Percentiles rank a stretch among this genome's conserved stretches.
These are phyloP conservation scores for Caradrina clavipalpis DNA, from an alignment of 2,888 invertebrate genomes.

Conservation along the genomic window DNA sequence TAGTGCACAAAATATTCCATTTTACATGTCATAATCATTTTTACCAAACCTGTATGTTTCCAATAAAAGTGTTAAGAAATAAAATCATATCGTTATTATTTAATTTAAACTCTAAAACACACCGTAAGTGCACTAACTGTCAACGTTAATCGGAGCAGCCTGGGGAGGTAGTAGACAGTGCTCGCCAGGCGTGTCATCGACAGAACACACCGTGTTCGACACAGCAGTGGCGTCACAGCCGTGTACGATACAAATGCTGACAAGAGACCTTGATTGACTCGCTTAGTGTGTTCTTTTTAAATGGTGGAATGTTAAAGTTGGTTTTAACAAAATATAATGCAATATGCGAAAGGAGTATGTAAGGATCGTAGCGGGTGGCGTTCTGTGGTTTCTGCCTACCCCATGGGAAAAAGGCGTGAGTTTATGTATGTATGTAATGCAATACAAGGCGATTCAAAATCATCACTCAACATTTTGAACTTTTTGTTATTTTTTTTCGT, in stretches of 20 bases:
- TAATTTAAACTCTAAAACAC: background rate
- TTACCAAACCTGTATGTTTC: too few species aligned
- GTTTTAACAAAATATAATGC: background rate
- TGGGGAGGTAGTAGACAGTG: constrained; percentile 3
- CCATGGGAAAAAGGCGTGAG: too few species aligned
- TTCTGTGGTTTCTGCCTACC: too few species aligned
- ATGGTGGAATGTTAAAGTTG: background rate
- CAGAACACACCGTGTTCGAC: constrained; percentile 29
- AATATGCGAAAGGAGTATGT: too few species aligned
- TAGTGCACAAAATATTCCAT: too few species aligned
- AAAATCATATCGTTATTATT: background rate
- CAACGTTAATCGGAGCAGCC: constrained; percentile 5
- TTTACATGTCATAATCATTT: too few species aligned
- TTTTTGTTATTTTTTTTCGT: too few species aligned
- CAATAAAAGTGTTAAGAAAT: background rate
- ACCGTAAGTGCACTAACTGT: background rate
- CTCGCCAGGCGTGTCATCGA: constrained; percentile 20
- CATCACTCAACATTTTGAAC: too few species aligned
- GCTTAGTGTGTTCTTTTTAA: background rate
- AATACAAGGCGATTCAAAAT: too few species aligned
- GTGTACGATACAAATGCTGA: constrained; percentile 7
- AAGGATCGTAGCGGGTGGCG: too few species aligned
- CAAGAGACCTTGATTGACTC: background rate
- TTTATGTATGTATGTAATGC: too few species aligned
- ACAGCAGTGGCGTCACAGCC: constrained; percentile 7